These are phyloP conservation scores for Phaethon lepturus DNA, from an alignment of 2,113 vertebrate species.

Conservation along the genomic window DNA sequence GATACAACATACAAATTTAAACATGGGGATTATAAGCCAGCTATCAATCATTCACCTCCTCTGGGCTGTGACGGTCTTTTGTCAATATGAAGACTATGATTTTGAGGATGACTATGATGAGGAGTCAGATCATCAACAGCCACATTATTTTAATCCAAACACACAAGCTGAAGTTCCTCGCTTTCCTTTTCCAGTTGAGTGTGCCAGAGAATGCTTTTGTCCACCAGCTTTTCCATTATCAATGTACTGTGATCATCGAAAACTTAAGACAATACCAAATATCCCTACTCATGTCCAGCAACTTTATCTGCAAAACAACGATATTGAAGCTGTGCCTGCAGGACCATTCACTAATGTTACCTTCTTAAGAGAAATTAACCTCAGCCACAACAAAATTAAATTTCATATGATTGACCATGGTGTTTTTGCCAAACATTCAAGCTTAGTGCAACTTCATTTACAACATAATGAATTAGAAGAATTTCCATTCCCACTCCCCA, in stretches of 20 bases:
- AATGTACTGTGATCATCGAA: conserved; percentile 84
- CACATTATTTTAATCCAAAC: conserved; percentile 64
- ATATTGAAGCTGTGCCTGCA: conserved; percentile 78
- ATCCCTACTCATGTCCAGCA: conserved; percentile 80
- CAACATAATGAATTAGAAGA: conserved; percentile 82
- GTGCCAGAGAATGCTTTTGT: conserved; percentile 82
- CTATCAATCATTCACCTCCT: conserved; percentile 58
- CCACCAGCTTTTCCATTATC: conserved; percentile 76
- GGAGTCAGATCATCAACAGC: conserved; percentile 53
- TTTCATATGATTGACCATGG: conserved; percentile 75
- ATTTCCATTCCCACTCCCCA: conserved; percentile 80
- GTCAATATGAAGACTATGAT: conserved; percentile 77
- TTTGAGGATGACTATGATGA: conserved; percentile 77
- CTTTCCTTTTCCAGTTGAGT: conserved; percentile 44
- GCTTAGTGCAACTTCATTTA: conserved; percentile 79
- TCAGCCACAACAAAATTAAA: conserved; percentile 83
- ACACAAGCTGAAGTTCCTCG: conserved; percentile 44
- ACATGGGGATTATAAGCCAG: conserved; percentile 66
- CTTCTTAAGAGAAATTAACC: conserved; percentile 81
- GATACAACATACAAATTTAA: not conserved
- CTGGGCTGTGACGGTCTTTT: conserved; percentile 57
- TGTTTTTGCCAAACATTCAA: conserved; percentile 76
- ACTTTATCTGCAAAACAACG: conserved; percentile 82
- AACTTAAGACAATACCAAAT: conserved; percentile 79
- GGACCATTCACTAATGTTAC: conserved; percentile 80